These are phyloP conservation scores for Luperina nickerlii DNA, from an alignment of 2,888 invertebrate genomes.

Conservation along the genomic window DNA sequence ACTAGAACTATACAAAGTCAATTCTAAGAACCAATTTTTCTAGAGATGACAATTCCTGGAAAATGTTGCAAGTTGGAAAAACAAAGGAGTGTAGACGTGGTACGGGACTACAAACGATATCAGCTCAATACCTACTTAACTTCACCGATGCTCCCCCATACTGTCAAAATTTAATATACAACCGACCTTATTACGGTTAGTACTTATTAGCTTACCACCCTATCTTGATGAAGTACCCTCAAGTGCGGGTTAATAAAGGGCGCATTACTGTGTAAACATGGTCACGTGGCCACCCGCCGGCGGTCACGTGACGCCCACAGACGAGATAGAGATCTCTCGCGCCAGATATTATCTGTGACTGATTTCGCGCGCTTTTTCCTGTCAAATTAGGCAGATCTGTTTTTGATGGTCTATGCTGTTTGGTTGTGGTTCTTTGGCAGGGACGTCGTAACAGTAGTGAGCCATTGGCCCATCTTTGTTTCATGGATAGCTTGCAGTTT, in stretches of 20 bases:
- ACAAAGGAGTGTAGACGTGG: not conserved
- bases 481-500: not conserved
- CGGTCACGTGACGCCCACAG: conserved; percentile 81
- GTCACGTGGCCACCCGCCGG: conserved; percentile 83
- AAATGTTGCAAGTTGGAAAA: not conserved
- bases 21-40: not conserved
- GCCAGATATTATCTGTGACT: conserved; percentile 84
- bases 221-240: conserved; percentile 67
- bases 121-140: conserved; percentile 26
- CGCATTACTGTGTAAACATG: conserved; percentile 81
- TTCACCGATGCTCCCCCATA: conserved; percentile 30
- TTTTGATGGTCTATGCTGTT: conserved; percentile 44
- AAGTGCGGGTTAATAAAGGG: conserved; percentile 83
- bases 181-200: conserved; percentile 66
- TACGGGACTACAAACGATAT: not conserved
- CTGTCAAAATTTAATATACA: conserved; percentile 67
- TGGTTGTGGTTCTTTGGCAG: not conserved
- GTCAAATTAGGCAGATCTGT: conserved; percentile 64
- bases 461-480: not conserved
- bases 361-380: conserved; percentile 76
- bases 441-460: not conserved
- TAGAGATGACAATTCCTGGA: not conserved
- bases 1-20: not conserved
- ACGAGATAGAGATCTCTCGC: conserved; percentile 83
- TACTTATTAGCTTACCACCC: conserved; percentile 70